Evolutionary conservation across 2,888 invertebrate species (phyloP).

Genomic region (Conomelus anceps): DNA sequence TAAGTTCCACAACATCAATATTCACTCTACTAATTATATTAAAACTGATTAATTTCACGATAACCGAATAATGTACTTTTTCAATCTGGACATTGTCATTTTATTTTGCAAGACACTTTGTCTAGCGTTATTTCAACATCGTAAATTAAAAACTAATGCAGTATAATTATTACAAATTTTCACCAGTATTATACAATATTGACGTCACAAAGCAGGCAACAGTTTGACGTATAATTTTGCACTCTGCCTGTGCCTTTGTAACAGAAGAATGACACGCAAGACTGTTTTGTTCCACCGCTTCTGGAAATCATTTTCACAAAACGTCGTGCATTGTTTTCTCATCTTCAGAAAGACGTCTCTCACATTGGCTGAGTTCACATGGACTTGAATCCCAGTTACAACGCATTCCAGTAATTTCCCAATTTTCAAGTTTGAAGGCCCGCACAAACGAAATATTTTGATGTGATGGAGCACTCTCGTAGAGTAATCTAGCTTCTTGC

Average conservation of each 20-base stretch:
- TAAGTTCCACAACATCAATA: too few species aligned
- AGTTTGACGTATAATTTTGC: neutral
- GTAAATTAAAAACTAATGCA: neutral
- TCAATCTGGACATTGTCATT: neutral
- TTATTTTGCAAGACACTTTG: neutral
- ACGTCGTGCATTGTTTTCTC: neutral
- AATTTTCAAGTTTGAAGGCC: neutral
- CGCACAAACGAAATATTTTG: neutral
- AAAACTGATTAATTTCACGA: neutral
- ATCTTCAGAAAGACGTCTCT: neutral
- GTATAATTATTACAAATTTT: neutral
- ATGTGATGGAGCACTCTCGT: neutral
- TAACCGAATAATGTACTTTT: neutral
- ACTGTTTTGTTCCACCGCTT: neutral
- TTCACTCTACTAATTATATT: too few species aligned
- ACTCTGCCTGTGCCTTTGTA: neutral
- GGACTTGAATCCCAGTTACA: neutral
- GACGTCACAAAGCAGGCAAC: neutral
- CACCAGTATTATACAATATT: neutral
- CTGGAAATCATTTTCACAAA: neutral
- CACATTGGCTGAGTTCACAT: neutral
- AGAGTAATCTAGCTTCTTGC: too few species aligned
- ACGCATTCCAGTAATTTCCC: neutral
- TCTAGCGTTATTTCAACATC: neutral
- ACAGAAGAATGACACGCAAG: neutral